Evolutionary conservation across 2,797 vertebrate species (phyloP).

Genomic region (Takifugu rubripes): DNA sequence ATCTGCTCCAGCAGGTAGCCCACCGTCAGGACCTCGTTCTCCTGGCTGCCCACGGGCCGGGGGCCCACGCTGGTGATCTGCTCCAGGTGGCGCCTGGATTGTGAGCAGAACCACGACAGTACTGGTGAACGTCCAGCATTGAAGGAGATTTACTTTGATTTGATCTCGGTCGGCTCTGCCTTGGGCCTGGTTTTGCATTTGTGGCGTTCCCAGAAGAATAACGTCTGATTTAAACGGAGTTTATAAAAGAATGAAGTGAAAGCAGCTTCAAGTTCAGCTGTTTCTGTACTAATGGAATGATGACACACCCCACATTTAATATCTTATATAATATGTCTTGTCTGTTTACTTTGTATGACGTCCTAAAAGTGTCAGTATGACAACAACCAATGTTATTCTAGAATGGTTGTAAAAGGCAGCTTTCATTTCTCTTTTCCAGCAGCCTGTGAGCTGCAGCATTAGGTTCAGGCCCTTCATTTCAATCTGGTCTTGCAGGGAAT

Average conservation of each 20-base stretch:
- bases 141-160: not conserved
- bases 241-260: constrained; percentile 3
- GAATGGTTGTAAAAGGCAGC: not conserved
- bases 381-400: no score
- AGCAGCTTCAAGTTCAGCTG: constrained; percentile 5
- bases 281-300: not conserved
- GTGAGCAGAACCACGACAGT: not conserved
- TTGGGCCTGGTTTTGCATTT: no score
- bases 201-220: no score
- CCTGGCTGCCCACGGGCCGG: constrained; percentile 88
- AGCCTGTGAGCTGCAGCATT: not conserved
- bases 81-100: constrained; percentile 82
- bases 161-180: no score
- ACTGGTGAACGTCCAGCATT: not conserved
- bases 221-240: not conserved
- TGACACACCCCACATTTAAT: no score
- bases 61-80: constrained; percentile 89
- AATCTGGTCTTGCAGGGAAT: constrained; percentile 14
- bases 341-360: no score
- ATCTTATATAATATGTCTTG: no score
- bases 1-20: constrained; percentile 88
- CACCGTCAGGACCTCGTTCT: constrained; percentile 91
- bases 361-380: no score
- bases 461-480: constrained; percentile 1
- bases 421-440: constrained; percentile 2